A percentile compares a stretch with the other conserved stretches of the same genome.
Conservation (phyloP, 2,888 invertebrate genomes). For the Cryptophagus acutangulus region DNA sequence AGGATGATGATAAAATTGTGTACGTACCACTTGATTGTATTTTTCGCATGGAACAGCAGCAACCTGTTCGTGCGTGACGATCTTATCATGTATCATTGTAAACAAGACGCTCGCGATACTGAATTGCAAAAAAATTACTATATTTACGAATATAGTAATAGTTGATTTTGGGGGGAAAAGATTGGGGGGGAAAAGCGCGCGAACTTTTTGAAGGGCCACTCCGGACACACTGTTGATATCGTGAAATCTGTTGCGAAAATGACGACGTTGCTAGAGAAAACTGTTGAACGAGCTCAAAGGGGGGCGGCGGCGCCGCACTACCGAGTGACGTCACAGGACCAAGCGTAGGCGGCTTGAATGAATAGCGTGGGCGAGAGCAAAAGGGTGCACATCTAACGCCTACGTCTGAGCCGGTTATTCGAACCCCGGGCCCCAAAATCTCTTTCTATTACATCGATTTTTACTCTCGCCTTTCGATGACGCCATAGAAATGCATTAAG, state of each 20-base stretch:
- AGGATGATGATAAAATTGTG: too few species aligned
- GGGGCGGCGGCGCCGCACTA: conserved; percentile 43
- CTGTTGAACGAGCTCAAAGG: conserved; percentile 6
- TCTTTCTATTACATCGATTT: too few species aligned
- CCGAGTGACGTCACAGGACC: conserved; percentile 55
- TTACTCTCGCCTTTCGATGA: too few species aligned
- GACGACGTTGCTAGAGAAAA: neutral
- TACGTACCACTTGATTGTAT: too few species aligned
- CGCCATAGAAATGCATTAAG: conserved; percentile 15
- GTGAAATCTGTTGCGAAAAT: too few species aligned
- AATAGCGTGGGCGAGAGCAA: conserved; percentile 39
- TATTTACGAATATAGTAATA: conserved; percentile 5
- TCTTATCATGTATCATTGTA: neutral
- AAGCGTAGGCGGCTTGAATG: conserved; percentile 47
- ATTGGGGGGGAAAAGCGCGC: conserved; percentile 1
- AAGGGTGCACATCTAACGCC: conserved; percentile 33
- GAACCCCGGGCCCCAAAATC: conserved; percentile 35
- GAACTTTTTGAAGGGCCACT: conserved; percentile 27
- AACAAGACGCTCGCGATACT: neutral
- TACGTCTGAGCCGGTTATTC: conserved; percentile 24
- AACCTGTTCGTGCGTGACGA: neutral
- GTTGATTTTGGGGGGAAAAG: neutral
- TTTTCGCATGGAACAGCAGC: too few species aligned
- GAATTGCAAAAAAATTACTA: neutral
- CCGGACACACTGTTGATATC: too few species aligned